Evolutionary conservation across 1,140 invertebrate species (phyloP), one percentile per base, ranked within the genome.

Genomic region (Drosophila athabasca): DNA sequence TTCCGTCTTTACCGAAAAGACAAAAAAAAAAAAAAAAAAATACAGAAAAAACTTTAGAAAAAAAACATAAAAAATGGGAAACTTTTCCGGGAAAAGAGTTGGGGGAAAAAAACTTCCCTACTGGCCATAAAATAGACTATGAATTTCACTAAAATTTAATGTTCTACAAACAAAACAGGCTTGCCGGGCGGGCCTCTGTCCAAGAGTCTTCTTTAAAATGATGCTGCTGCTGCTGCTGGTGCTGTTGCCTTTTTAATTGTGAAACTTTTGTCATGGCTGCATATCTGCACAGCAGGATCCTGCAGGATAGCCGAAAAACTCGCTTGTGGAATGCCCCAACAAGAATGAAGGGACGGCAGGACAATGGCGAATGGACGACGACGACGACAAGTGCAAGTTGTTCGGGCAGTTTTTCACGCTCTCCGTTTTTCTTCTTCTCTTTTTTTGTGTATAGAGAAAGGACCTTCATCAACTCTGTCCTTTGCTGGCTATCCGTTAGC

Each of bases 181-280:
- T n/a, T n/a, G n/a, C n/a, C n/a, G 13, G 15, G 26, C 39, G 29
- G 22, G 22, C 22, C n/a, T 41, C 48, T 29, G 57, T 44, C 13
- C 15, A 5, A 5, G 1, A 6, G 2, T 15, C 35, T 70, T 52
- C 73, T 76, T 76, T 45, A 78, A 67, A 73, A 67, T 78, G 57
- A n/a, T n/a, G n/a, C n/a, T n/a, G n/a, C n/a, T 78, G 55, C 66
- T 67, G 58, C 60, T 48, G 44, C 62, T 54, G 53, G 45, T 17
- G 41, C 57, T 62, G 55, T 51, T 65, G 62, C 66, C 53, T 67
- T 69, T 87, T 87, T 87, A 87, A 87, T 87, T 87, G 73, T 80
- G 55, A 79, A 88, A 88, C 79, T 82, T 87, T 87, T 69, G 59
- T 62, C 58, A 55, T 57, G 35, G 35, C 11, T 39, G 79, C 79